These are phyloP conservation scores for Typhlomys cinereus DNA, from an alignment of 2,113 vertebrate species.

Conservation along the genomic window DNA sequence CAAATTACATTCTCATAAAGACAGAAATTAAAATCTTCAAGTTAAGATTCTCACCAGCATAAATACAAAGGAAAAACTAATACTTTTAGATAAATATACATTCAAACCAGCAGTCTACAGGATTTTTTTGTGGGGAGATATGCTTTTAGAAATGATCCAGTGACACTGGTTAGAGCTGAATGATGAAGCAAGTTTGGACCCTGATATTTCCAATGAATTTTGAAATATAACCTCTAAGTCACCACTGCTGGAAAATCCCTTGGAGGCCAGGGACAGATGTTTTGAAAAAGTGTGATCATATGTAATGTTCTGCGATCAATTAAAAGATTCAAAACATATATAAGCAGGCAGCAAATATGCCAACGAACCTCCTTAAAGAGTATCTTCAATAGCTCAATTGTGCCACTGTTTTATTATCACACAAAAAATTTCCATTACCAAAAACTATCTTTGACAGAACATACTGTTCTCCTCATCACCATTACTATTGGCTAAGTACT, in stretches of 20 bases:
- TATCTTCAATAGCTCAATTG: not conserved
- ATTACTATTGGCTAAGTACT: conserved; percentile 16
- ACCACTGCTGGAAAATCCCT: conserved; percentile 19
- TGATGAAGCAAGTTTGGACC: conserved; percentile 15
- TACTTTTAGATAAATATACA: not conserved
- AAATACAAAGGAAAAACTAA: not conserved
- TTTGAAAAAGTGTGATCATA: conserved; percentile 46
- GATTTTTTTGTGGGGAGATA: not conserved
- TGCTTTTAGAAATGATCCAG: not conserved
- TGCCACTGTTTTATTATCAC: not conserved
- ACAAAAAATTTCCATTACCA: conserved; percentile 34
- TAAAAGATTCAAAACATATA: conserved; percentile 30
- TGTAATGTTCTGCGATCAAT: conserved; percentile 15
- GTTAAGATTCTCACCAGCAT: not conserved
- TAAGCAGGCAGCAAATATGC: not conserved
- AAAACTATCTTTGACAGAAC: conserved; percentile 24
- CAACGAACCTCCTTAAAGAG: not conserved
- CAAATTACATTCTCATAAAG: conserved; percentile 41
- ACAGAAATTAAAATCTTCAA: conserved; percentile 15
- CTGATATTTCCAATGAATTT: not conserved
- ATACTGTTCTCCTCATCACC: not conserved
- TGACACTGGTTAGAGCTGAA: not conserved
- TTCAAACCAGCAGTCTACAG: not conserved
- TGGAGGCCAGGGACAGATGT: not conserved
- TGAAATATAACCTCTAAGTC: conserved; percentile 30